Conservation (phyloP, 2,797 vertebrate species). For the Diglossa cyanea region DNA sequence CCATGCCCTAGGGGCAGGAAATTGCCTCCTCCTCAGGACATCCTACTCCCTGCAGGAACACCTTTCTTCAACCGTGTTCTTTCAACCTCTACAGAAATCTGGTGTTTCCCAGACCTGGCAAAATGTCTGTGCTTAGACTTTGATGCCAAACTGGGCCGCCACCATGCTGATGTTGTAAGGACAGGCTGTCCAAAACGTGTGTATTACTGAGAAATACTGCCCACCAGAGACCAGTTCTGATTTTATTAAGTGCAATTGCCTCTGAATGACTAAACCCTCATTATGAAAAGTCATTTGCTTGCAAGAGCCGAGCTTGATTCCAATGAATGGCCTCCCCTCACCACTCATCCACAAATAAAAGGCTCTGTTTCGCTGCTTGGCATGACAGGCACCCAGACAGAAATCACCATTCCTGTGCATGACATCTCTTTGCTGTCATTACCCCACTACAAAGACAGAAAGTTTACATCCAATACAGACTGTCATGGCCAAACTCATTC, state of each 20-base stretch:
- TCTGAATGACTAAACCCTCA: background rate
- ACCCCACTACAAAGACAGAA: conserved; percentile 14
- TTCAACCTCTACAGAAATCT: background rate
- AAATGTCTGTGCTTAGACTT: background rate
- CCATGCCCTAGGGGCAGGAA: background rate
- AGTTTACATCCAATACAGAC: conserved; percentile 20
- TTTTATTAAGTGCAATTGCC: conserved; percentile 18
- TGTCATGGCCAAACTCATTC: conserved; percentile 29
- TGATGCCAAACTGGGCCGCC: background rate
- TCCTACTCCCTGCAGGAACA: background rate
- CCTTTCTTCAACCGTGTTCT: accelerated
- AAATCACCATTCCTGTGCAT: background rate
- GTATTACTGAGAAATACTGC: background rate
- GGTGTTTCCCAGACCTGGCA: background rate
- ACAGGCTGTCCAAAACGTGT: background rate
- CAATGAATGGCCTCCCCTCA: background rate
- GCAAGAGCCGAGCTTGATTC: background rate
- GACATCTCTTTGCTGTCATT: conserved; percentile 30
- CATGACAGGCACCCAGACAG: conserved; percentile 1
- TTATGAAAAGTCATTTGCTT: background rate
- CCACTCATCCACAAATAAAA: background rate
- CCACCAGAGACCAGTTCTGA: background rate
- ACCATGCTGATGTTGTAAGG: background rate
- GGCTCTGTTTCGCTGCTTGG: background rate
- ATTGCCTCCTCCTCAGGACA: background rate